Evolutionary conservation across 1,140 invertebrate genomes (phyloP).

Genomic region (Dicyema japonicum): DNA sequence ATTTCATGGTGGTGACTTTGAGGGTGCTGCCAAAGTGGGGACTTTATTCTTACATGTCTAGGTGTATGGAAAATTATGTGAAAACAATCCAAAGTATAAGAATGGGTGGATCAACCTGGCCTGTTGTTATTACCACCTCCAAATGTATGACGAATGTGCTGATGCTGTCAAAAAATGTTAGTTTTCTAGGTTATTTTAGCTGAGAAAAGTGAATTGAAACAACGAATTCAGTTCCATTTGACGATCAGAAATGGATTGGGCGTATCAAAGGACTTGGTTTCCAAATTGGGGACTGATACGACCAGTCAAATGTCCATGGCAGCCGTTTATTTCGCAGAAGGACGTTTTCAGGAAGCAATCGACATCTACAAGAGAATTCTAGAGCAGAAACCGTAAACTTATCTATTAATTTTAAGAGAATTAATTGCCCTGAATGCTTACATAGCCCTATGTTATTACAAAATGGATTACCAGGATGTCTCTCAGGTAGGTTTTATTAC

Average conservation of each 20-base stretch:
- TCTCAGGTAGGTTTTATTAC: slow-evolving; percentile 17
- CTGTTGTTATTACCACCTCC: slow-evolving; percentile 73
- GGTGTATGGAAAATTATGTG: slow-evolving; percentile 19
- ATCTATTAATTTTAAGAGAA: slow-evolving; percentile 28
- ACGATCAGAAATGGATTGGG: slow-evolving; percentile 67
- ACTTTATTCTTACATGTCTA: slow-evolving; percentile 11
- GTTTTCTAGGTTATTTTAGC: slow-evolving; percentile 10
- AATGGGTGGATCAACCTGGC: slow-evolving; percentile 40
- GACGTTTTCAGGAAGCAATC: slow-evolving; percentile 87
- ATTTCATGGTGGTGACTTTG: slow-evolving; percentile 73
- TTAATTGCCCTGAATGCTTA: slow-evolving; percentile 78
- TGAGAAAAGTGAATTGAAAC: slow-evolving; percentile 24
- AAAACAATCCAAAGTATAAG: slow-evolving; percentile 11
- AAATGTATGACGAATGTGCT: slow-evolving; percentile 36
- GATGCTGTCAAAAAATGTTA: slow-evolving; percentile 19
- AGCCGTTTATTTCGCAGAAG: slow-evolving; percentile 66
- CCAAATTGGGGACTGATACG: too few relatives aligned
- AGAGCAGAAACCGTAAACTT: slow-evolving; percentile 41
- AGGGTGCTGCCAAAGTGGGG: slow-evolving; percentile 42
- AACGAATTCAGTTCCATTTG: slow-evolving; percentile 53
- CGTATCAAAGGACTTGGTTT: too few relatives aligned
- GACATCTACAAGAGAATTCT: slow-evolving; percentile 84
- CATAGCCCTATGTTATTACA: slow-evolving; percentile 81
- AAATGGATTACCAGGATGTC: slow-evolving; percentile 42
- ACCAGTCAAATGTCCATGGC: slow-evolving; percentile 75